Conservation (phyloP, 2,797 vertebrate genomes). For the Hyperoplus lanceolatus region DNA sequence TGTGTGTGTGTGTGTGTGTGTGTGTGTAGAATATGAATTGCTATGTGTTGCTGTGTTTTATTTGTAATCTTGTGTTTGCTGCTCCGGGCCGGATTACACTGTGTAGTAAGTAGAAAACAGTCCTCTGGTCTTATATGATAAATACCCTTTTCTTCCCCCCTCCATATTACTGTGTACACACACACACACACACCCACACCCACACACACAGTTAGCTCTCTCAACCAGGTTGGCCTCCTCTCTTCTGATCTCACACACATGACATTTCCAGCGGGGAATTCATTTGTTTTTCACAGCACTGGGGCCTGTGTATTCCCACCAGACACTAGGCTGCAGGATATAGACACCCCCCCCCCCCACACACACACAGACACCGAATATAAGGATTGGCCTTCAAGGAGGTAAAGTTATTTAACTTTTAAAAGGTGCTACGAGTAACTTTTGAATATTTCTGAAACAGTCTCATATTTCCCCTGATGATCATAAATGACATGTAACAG, state of each 20-base stretch:
- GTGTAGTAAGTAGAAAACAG: conserved; percentile 58
- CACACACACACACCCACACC: conserved; percentile 11
- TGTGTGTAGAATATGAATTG: conserved; percentile 20
- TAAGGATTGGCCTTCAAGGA: conserved; percentile 10
- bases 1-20: conserved; percentile 4
- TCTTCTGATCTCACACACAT: conserved; percentile 43
- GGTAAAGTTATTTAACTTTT: conserved; percentile 13
- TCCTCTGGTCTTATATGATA: conserved; percentile 66
- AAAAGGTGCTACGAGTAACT: conserved; percentile 8
- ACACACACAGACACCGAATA: not conserved
- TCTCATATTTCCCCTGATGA: too few relatives aligned
- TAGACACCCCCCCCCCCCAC: not conserved
- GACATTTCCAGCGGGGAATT: conserved; percentile 67
- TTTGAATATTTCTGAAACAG: too few relatives aligned
- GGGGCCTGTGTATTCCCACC: conserved; percentile 14
- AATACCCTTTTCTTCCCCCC: conserved; percentile 57
- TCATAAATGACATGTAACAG: too few relatives aligned
- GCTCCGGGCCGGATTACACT: conserved; percentile 67
- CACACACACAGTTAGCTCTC: conserved; percentile 31
- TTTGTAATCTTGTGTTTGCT: conserved; percentile 57
- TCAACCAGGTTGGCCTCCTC: conserved; percentile 41
- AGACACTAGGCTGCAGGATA: conserved; percentile 12
- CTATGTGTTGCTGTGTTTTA: conserved; percentile 32
- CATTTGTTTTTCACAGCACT: conserved; percentile 55
- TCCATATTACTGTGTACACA: conserved; percentile 1